These are phyloP conservation scores for Cataglyphis albicans DNA, from an alignment of 2,888 invertebrate species.

Conservation along the genomic window DNA sequence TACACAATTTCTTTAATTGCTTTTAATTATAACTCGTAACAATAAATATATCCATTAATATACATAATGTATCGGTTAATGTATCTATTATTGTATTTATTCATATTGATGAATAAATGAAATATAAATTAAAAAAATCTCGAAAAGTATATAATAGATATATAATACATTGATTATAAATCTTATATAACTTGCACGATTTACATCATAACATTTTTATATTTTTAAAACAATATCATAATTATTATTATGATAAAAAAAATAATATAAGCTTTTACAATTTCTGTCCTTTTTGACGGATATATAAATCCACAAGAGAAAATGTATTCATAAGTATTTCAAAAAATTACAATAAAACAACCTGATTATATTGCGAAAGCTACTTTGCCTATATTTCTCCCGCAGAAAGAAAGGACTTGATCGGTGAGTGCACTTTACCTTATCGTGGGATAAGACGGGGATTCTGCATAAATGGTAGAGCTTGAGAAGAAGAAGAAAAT, in stretches of 20 bases:
- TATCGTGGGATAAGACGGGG: conserved; percentile 24
- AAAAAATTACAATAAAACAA: background rate
- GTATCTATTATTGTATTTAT: background rate
- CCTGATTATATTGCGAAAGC: conserved; percentile 15
- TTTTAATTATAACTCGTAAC: background rate
- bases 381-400: conserved; percentile 26
- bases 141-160: background rate
- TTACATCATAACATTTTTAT: background rate
- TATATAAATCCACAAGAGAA: background rate
- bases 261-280: background rate
- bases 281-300: background rate
- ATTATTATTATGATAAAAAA: background rate
- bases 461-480: conserved; percentile 27
- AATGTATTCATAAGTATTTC: background rate
- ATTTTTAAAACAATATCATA: background rate
- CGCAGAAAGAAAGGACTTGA: conserved; percentile 6
- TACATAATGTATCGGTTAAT: background rate
- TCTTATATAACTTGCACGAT: background rate
- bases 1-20: background rate
- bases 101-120: background rate
- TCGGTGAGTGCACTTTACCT: conserved; percentile 37
- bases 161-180: background rate
- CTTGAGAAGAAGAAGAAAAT: conserved; percentile 53
- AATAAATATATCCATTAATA: conserved; percentile 8
- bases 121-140: conserved; percentile 7